A percentile compares a stretch with the other conserved stretches of the same genome.
These are phyloP conservation scores for Stenolophus ochropezus DNA, from an alignment of 2,888 invertebrate genomes.

Conservation along the genomic window DNA sequence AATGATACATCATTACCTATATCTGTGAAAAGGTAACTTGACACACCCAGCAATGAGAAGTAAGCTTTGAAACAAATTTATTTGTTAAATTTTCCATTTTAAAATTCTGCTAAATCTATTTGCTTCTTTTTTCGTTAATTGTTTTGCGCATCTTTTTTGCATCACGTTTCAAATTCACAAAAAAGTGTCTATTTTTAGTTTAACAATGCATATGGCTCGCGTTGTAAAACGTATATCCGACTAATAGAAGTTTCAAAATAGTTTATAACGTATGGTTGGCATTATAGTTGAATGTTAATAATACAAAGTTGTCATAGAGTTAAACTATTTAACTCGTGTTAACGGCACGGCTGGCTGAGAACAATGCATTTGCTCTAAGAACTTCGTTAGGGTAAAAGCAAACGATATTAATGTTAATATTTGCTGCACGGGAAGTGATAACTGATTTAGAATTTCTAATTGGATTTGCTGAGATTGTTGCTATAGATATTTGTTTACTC, in stretches of 20 bases:
- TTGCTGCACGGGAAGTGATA: conserved; percentile 26
- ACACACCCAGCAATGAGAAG: too few species aligned
- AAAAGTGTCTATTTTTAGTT: not conserved
- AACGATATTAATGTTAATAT: conserved; percentile 48
- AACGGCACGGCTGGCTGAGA: conserved; percentile 1
- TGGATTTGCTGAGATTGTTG: not conserved
- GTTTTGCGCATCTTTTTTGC: too few species aligned
- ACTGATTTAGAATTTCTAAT: conserved; percentile 47
- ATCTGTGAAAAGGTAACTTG: too few species aligned
- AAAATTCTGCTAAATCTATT: too few species aligned
- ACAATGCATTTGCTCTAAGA: conserved; percentile 32
- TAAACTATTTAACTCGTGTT: conserved; percentile 41
- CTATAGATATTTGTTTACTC: conserved; percentile 1
- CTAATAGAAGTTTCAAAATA: conserved; percentile 25
- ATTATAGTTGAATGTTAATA: conserved; percentile 34
- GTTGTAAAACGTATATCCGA: not conserved
- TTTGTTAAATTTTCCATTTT: too few species aligned
- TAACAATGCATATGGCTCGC: not conserved
- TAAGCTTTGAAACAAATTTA: too few species aligned
- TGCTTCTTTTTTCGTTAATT: too few species aligned
- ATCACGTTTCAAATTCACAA: too few species aligned
- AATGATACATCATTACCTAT: too few species aligned
- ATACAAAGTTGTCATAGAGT: conserved; percentile 42
- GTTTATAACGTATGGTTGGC: conserved; percentile 21
- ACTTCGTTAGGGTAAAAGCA: conserved; percentile 35